Base-by-base conservation (phyloP, 2,113 vertebrate species). In the Sylvia atricapilla region DNA sequence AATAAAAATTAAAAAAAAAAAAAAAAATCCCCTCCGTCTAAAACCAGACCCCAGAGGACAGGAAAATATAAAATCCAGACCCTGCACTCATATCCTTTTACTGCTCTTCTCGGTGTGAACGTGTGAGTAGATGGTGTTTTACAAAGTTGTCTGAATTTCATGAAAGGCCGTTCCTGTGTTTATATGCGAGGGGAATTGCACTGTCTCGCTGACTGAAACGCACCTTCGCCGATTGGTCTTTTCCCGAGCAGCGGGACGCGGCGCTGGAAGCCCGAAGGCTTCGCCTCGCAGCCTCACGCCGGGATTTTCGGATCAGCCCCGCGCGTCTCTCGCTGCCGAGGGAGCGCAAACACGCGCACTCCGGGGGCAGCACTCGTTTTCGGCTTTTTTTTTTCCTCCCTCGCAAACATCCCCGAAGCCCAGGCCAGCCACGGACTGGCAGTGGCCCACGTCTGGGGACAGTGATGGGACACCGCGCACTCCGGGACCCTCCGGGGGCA, bases 1-100 rank as follows among this genome's bases (percentile, higher is more conserved):
- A 92, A 88, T 50, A 87, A 86, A 77, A 63, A 19, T 37, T 37
- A 22, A 2, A 59, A 53, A 18, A 18, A 11, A 47, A 53, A 15
- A 22, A 9, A 62, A 63, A 67, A 86, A 92, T 95, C 77, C 89
- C 27, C 64, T 90, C 58, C 28, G 67, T 93, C 89, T 93, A 93
- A 93, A 94, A 89, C 64, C 89, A 95, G 93, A 96, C 82, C 95
- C 94, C 63, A 91, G 91, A 94, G 96, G 84, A 95, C 70, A 84
- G 88, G 85, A 68, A 95, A 92, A 95, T 94, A 91, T 90, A 94
- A 96, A 91, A 94, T 90, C 94, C 93, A 96, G 96, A 95, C 90
- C 73, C 83, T 80, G 41, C 95, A 47, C 88, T 92, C 86, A 39
- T 90, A 82, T 70, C 70, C 87, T 95, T 97, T 97, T 95, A 96